Percentiles rank a stretch among this genome's conserved stretches.
Evolutionary conservation across 1,140 invertebrate species (phyloP).

Genomic region (Nasonia vitripennis): DNA sequence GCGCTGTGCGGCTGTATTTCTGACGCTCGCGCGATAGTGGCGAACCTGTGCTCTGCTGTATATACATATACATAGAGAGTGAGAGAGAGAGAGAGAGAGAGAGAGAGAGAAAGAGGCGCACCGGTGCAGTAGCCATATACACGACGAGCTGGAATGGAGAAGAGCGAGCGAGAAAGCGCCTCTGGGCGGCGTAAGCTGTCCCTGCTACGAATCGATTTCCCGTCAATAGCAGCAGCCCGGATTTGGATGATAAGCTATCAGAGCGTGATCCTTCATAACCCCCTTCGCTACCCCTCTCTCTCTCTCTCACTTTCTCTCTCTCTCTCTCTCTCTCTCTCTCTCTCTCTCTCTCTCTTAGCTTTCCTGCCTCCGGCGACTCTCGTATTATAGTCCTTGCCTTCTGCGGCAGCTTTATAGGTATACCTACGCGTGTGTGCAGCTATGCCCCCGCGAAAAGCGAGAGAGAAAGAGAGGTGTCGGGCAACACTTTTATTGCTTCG

Average conservation of each 20-base stretch:
- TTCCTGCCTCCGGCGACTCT: not conserved
- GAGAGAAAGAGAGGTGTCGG: not conserved
- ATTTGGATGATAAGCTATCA: conserved; percentile 62
- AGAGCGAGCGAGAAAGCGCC: not conserved
- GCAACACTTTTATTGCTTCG: not conserved
- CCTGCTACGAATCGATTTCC: conserved; percentile 60
- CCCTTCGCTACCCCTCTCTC: not conserved
- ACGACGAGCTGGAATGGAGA: not conserved
- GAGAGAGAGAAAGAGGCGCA: not conserved
- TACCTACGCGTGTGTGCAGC: not conserved
- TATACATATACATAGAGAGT: not conserved
- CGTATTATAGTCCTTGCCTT: not conserved
- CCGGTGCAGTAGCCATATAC: too few species aligned
- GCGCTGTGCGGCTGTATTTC: not conserved
- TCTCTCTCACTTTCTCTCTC: not conserved
- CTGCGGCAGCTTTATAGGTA: not conserved
- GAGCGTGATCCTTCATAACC: conserved; percentile 47
- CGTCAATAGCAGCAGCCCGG: conserved; percentile 60
- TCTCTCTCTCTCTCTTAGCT: not conserved
- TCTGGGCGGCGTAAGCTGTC: conserved; percentile 51
- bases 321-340: not conserved
- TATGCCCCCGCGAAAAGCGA: too few species aligned
- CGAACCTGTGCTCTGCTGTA: not conserved
- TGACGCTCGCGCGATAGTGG: not conserved
- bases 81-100: not conserved